Evolutionary conservation across 2,888 invertebrate genomes (phyloP).

Genomic region (Lasioglossum malachurum): DNA sequence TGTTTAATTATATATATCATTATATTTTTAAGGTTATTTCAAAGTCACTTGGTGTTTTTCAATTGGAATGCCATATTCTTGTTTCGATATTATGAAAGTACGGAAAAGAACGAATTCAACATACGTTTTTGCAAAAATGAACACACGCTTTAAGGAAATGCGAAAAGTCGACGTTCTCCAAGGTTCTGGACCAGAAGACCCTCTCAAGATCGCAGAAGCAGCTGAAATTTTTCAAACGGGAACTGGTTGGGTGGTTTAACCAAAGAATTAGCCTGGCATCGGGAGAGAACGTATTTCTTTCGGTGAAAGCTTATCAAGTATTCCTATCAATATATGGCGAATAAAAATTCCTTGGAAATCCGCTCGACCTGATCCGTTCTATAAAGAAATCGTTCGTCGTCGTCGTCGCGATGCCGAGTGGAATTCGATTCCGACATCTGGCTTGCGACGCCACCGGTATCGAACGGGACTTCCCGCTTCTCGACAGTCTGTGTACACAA

Average conservation of each 20-base stretch:
- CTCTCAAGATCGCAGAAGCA: neutral
- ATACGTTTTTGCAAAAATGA: no score
- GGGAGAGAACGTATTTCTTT: neutral
- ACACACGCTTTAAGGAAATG: neutral
- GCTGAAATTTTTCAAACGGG: neutral
- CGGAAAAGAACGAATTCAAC: no score
- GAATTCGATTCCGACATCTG: constrained; percentile 67
- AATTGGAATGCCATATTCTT: no score
- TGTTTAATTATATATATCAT: no score
- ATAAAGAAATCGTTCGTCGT: constrained; percentile 62
- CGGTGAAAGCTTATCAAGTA: neutral
- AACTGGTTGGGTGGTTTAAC: neutral
- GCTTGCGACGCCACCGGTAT: constrained; percentile 49
- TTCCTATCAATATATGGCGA: neutral
- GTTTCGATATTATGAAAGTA: no score
- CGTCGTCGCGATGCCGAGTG: constrained; percentile 30
- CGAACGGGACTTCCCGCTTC: constrained; percentile 47
- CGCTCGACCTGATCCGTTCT: constrained; percentile 54
- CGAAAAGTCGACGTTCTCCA: neutral
- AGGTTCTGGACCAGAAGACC: neutral
- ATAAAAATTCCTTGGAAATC: constrained; percentile 46
- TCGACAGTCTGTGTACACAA: constrained; percentile 59
- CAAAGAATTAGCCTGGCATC: constrained; percentile 5
- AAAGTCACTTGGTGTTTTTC: no score
- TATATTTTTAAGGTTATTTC: no score